Evolutionary conservation across 2,113 vertebrate genomes (phyloP), one percentile per base, ranked within the genome.

Genomic region (Apeltes quadracus): DNA sequence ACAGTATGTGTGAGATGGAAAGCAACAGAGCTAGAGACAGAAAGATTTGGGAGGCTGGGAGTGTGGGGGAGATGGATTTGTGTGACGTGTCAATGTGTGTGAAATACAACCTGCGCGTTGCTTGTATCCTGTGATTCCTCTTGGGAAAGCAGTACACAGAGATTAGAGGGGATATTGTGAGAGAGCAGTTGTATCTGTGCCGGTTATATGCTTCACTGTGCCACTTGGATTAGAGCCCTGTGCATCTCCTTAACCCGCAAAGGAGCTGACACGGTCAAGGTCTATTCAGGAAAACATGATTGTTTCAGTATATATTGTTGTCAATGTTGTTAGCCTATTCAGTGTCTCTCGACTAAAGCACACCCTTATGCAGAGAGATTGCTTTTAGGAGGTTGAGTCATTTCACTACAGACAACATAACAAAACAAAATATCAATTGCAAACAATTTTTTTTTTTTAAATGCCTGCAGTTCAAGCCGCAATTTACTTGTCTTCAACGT

Each of bases 121-220:
- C 65, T 79, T 62, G 43, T 78, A 56, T 67, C 69, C 62, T 77
- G 41, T 71, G 65, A 76, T 82, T 81, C 71, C 73, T 80, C 36
- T 50, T 41, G 76, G 65, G 69, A 70, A 67, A 38, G 36, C 1
- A 81, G 39, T 57, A 58, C 44, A 32, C 23, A 44, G 50, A 82
- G 78, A 85, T 84, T 72, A 81, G 41, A 50, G 15, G 69, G 46
- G 74, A 81, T 79, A 87, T 61, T 74, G n/a, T 38, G 46, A 66
- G 57, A 76, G 36, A 51, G 69, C 61, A 53, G 54, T 83, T 88
- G 68, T 81, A 87, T 88, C 71, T 61, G 6, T 44, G 81, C 55
- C 64, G 80, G 59, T 59, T 70, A 55, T 74, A 55, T 53, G 64
- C 38, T 43, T 61, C 66, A 65, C 34, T 44, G 16, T 41, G 61